Evolutionary conservation across 1,140 invertebrate genomes (phyloP).

Genomic region (Laupala kohalensis): DNA sequence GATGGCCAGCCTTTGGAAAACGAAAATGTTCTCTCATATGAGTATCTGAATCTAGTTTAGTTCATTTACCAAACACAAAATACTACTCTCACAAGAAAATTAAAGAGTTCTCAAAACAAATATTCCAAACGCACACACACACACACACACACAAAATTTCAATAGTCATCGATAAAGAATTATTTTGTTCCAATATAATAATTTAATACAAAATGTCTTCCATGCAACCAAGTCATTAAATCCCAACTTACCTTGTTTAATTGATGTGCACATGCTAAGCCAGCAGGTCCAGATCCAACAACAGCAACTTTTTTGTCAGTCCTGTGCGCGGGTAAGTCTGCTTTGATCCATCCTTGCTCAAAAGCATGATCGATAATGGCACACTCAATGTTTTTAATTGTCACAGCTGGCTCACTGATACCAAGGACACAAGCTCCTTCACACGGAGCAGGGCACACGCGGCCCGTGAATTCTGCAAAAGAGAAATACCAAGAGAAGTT

Average conservation of each 20-base stretch:
- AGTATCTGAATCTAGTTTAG: too few relatives aligned
- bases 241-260: conserved; percentile 64
- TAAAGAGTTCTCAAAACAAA: background rate
- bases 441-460: conserved; percentile 96
- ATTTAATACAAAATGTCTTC: too few relatives aligned
- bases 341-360: conserved; percentile 88
- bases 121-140: background rate
- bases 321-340: conserved; percentile 55
- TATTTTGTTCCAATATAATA: too few relatives aligned
- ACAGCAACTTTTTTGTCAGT: conserved; percentile 82
- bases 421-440: conserved; percentile 96
- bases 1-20: conserved; percentile 78
- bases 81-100: too few relatives aligned
- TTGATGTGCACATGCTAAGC: conserved; percentile 92
- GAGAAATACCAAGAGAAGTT: too few relatives aligned
- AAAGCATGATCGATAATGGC: conserved; percentile 98
- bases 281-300: conserved; percentile 91
- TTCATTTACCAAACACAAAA: too few relatives aligned
- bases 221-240: too few relatives aligned
- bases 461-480: conserved; percentile 83
- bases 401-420: conserved; percentile 90
- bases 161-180: too few relatives aligned
- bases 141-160: too few relatives aligned
- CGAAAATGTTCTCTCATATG: too few relatives aligned
- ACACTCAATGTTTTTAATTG: conserved; percentile 98